These are phyloP conservation scores for Hippocampus barbouri DNA, from an alignment of 2,113 vertebrate species.

Conservation along the genomic window DNA sequence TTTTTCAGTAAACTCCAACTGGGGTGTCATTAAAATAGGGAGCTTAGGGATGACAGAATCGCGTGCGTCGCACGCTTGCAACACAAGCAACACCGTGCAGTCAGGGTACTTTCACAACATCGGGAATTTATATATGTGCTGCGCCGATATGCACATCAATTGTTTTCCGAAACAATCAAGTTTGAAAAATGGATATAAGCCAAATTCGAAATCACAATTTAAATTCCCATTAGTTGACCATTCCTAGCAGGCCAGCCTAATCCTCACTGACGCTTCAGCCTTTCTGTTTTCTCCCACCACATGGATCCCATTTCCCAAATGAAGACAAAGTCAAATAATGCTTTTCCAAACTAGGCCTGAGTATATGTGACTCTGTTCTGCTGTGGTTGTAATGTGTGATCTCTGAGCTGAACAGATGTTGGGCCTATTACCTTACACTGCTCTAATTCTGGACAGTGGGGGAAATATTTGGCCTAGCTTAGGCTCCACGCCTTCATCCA, in stretches of 20 bases:
- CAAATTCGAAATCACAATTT: too few relatives aligned
- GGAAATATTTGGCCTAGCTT: slow-evolving; percentile 16
- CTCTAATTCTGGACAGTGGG: slow-evolving; percentile 50
- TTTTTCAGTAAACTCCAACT: too few relatives aligned
- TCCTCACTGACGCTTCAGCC: slow-evolving; percentile 44
- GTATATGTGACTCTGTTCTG: slow-evolving; percentile 54
- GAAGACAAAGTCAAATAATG: slow-evolving; percentile 49
- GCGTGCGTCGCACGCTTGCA: too few relatives aligned
- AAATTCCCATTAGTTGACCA: too few relatives aligned
- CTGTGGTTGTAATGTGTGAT: slow-evolving; percentile 54
- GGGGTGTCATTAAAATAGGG: too few relatives aligned
- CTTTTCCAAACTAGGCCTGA: slow-evolving; percentile 32
- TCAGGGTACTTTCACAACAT: too few relatives aligned
- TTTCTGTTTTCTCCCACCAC: slow-evolving; percentile 31
- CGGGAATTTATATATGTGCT: too few relatives aligned
- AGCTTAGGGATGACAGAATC: too few relatives aligned
- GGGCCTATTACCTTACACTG: slow-evolving; percentile 55
- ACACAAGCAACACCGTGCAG: too few relatives aligned
- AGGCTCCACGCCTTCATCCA: slow-evolving; percentile 27
- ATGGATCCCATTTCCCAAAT: slow-evolving; percentile 47
- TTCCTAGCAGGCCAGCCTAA: slow-evolving; percentile 9
- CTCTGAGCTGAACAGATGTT: slow-evolving; percentile 52
- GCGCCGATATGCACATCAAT: too few relatives aligned
- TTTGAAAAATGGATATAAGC: too few relatives aligned
- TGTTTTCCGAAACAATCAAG: not conserved